Evolutionary conservation across 2,797 vertebrate species (phyloP).

Genomic region (Melanitta fusca): DNA sequence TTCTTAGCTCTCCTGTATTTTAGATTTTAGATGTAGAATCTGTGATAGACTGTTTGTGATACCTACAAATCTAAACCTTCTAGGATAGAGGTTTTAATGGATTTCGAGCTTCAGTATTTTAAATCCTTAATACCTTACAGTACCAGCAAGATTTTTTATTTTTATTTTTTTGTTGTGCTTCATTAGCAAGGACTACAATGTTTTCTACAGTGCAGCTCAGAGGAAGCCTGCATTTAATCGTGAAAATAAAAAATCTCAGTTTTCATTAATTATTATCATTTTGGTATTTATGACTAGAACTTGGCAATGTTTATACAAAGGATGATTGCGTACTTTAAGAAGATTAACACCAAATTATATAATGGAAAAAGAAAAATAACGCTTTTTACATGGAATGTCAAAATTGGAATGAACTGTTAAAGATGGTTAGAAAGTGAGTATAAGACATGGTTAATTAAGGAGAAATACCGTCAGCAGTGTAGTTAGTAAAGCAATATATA

Average conservation of each 20-base stretch:
- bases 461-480: background rate
- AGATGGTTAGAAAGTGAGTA: background rate
- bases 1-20: background rate
- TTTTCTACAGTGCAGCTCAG: background rate
- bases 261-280: background rate
- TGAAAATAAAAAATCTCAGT: background rate
- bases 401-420: background rate
- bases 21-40: background rate
- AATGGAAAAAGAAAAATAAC: background rate
- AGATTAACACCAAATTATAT: background rate
- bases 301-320: background rate
- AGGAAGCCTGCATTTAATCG: background rate
- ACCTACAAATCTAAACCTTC: background rate
- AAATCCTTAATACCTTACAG: background rate
- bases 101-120: background rate
- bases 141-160: background rate
- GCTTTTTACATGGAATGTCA: background rate
- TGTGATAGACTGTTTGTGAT: background rate
- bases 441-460: rapidly evolving
- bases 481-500: background rate
- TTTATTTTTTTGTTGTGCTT: background rate
- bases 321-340: background rate
- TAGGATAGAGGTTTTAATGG: background rate
- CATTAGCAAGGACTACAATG: background rate
- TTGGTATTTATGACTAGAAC: background rate